Evolutionary conservation across 2,888 invertebrate genomes (phyloP), one percentile per base, ranked within the genome.

Genomic region (Lamellibrachia columna): DNA sequence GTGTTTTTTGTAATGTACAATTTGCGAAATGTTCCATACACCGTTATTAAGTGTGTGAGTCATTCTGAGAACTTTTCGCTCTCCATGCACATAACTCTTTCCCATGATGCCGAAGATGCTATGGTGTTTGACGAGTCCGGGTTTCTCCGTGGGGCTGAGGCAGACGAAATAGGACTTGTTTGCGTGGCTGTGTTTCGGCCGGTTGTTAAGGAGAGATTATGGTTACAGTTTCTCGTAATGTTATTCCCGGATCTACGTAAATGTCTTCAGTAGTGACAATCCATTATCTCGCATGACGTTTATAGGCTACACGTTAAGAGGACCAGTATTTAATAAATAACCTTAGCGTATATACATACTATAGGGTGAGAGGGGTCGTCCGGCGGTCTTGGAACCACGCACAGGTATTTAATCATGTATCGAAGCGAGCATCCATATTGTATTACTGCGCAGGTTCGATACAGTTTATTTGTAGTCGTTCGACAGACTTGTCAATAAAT

Each of bases 401-500:
- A 75, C 75, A 75, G 15, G 75, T 75, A 75, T 75, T 75, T 22
- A 75, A 75, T 75, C n/a, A 75, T 75, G 75, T 75, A 75, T 75
- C 75, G 75, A 75, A 22, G 75, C 75, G 15, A 75, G 75, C 75
- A 22, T 22, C 22, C 22, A 75, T 22, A 75, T 22, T 75, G 75
- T 75, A 75, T 75, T 75, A 75, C 75, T 75, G 75, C 75, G 75
- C 15, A 75, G 22, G 75, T 75, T 15, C 75, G 75, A 75, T 75
- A n/a, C 75, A 75, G 75, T 75, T 75, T 75, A 75, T 75, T 75
- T 75, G 75, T 75, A 75, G 75, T 75, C 75, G 75, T 15, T 75
- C 75, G 75, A 75, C 75, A 75, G 75, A 75, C 22, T 75, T 75
- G 75, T 75, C 75, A 75, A 75, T 75, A 75, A 75, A 75, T 75